A percentile compares a stretch with the other conserved stretches of the same genome.
These are phyloP conservation scores for Boloria euphrosyne DNA, from an alignment of 2,888 invertebrate genomes.

Conservation along the genomic window DNA sequence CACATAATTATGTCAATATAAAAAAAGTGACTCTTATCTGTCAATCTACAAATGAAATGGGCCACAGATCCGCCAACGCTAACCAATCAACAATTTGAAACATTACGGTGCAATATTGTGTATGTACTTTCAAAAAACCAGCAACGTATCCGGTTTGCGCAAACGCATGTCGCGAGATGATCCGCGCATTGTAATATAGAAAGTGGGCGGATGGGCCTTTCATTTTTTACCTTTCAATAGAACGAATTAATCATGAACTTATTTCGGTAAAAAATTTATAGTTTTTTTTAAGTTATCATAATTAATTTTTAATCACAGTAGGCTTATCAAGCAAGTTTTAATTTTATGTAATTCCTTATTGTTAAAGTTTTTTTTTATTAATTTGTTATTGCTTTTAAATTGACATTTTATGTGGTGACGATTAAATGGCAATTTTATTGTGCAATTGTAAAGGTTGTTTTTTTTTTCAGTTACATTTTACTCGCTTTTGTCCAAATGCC, in stretches of 20 bases:
- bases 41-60: slow-evolving; percentile 19
- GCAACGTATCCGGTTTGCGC: slow-evolving; percentile 64
- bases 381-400: too few relatives aligned
- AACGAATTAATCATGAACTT: slow-evolving; percentile 22
- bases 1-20: not conserved
- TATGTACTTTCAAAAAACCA: slow-evolving; percentile 38
- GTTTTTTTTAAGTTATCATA: not conserved
- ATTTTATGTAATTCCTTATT: too few relatives aligned
- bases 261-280: not conserved
- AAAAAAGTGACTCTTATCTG: slow-evolving; percentile 18
- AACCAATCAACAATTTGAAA: slow-evolving; percentile 19
- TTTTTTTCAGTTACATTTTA: too few relatives aligned
- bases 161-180: slow-evolving; percentile 47
- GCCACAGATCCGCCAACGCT: slow-evolving; percentile 23
- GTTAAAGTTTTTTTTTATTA: too few relatives aligned
- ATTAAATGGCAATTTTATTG: too few relatives aligned
- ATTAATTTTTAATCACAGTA: too few relatives aligned
- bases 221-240: slow-evolving; percentile 30
- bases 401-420: too few relatives aligned
- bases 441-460: too few relatives aligned
- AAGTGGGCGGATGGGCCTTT: slow-evolving; percentile 39
- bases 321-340: too few relatives aligned
- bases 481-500: too few relatives aligned
- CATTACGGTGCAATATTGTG: slow-evolving; percentile 36
- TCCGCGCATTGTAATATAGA: slow-evolving; percentile 41